Evolutionary conservation across 1,140 invertebrate genomes (phyloP).

Genomic region (Steinernema khuongi): DNA sequence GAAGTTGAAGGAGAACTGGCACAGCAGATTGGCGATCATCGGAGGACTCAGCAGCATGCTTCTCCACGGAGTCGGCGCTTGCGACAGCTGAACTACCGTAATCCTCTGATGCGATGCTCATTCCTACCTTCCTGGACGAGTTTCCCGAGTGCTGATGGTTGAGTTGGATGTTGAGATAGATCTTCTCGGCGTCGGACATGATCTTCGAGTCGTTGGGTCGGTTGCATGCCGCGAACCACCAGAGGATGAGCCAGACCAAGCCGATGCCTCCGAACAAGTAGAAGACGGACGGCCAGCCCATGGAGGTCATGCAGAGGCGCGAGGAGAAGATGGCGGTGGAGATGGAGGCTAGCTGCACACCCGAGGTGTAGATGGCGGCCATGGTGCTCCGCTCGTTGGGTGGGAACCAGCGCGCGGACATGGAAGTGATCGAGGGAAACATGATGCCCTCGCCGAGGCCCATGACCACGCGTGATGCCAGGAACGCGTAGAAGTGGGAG

Average conservation of each 20-base stretch:
- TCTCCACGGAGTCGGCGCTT: neutral
- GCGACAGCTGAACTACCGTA: neutral
- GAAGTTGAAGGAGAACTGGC: constrained; percentile 17
- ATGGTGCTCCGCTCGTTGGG: constrained; percentile 15
- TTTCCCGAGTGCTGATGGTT: neutral
- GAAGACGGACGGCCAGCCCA: neutral
- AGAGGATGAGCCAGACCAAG: neutral
- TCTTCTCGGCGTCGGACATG: constrained; percentile 9
- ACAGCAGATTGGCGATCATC: constrained; percentile 20
- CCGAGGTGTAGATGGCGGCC: constrained; percentile 16
- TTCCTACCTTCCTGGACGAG: neutral
- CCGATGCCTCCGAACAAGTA: neutral
- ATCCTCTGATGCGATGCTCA: neutral
- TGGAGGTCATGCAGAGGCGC: neutral
- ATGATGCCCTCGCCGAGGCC: constrained; percentile 21
- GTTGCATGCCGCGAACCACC: neutral
- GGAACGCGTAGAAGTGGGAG: neutral
- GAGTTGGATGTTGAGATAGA: neutral
- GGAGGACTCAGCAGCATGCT: constrained; percentile 15
- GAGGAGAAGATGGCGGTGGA: neutral
- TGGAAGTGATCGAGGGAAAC: constrained; percentile 6
- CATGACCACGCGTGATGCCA: constrained; percentile 1
- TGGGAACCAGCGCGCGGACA: constrained; percentile 10
- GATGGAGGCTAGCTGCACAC: neutral
- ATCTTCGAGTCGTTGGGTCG: constrained; percentile 12